Evolutionary conservation across 92 coral and sea anemone genomes (phyloP), one percentile per base, ranked within the genome.

Genomic region (Ricordea florida): DNA sequence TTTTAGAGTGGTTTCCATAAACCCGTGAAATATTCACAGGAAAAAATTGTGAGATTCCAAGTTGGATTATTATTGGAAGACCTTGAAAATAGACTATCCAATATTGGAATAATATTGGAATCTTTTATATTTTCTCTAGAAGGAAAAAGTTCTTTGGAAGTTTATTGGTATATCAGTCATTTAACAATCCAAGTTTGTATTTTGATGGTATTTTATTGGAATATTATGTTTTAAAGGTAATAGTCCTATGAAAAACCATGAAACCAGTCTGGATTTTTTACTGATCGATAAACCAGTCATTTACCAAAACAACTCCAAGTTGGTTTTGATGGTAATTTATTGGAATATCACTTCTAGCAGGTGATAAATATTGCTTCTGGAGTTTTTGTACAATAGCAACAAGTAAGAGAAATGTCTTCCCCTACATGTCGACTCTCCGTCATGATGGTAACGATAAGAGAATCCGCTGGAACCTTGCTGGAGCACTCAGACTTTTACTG

Each of bases 281-380:
- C 32, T 29, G 23, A 51, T 11, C 51, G 46, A 28, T 51, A 69
- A 29, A 51, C 32, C 48, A 51, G 10, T 18, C 23, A 52, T 52
- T 26, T 10, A 52, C 36, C n/a, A 5, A 23, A 24, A 24, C 11
- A 31, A 23, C 8, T 41, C 65, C 66, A 25, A 73, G 65, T 25
- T 73, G 23, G 43, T 62, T 57, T 57, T 56, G 45, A 53, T 58
- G 80, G 80, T 57, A 56, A 27, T 56, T 73, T 20, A 73, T 73
- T 56, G 80, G 80, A 33, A 57, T 2, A 73, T 73, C 29, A 63
- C 33, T 6, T 26, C 10, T 63, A 5, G 45, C 30, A 63, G 36
- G 44, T 63, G 45, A 63, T 43, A 63, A 42, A n/a, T n/a, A n/a
- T n/a, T n/a, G n/a, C n/a, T n/a, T n/a, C n/a, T n/a, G n/a, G n/a